Conservation (phyloP, 2,797 vertebrate genomes). For the Danio tinwini region DNA sequence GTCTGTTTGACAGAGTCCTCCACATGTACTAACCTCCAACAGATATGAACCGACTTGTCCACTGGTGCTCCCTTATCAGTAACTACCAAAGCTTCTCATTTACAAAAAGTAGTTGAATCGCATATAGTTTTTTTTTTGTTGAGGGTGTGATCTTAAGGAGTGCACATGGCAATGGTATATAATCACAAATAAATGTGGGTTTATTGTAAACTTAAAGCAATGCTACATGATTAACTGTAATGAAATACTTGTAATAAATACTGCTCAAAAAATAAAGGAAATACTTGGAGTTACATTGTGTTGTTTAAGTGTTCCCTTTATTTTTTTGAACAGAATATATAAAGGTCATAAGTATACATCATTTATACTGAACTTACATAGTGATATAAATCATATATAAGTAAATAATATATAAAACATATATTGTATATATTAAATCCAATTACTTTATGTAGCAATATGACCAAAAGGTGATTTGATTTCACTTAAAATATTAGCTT, state of each 20-base stretch:
- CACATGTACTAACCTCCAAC: slow-evolving; percentile 25
- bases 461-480: too few relatives aligned
- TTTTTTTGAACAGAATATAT: too few relatives aligned
- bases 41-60: slow-evolving; percentile 38
- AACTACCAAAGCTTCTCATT: slow-evolving; percentile 11
- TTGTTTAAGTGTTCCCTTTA: too few relatives aligned
- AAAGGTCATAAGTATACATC: too few relatives aligned
- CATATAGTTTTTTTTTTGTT: neutral
- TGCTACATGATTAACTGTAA: neutral
- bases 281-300: too few relatives aligned
- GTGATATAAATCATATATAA: too few relatives aligned
- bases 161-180: slow-evolving; percentile 27
- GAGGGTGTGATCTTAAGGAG: slow-evolving; percentile 2
- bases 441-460: too few relatives aligned
- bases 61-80: slow-evolving; percentile 18
- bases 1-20: slow-evolving; percentile 7
- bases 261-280: too few relatives aligned
- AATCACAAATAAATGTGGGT: slow-evolving; percentile 11
- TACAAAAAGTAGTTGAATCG: slow-evolving; percentile 12
- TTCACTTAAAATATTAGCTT: neutral
- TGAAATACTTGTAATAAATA: too few relatives aligned
- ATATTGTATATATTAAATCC: too few relatives aligned
- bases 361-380: too few relatives aligned
- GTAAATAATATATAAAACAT: too few relatives aligned
- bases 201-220: neutral